Base-by-base conservation (phyloP, 2,113 vertebrate genomes). In the Orientallactaga bullata region DNA sequence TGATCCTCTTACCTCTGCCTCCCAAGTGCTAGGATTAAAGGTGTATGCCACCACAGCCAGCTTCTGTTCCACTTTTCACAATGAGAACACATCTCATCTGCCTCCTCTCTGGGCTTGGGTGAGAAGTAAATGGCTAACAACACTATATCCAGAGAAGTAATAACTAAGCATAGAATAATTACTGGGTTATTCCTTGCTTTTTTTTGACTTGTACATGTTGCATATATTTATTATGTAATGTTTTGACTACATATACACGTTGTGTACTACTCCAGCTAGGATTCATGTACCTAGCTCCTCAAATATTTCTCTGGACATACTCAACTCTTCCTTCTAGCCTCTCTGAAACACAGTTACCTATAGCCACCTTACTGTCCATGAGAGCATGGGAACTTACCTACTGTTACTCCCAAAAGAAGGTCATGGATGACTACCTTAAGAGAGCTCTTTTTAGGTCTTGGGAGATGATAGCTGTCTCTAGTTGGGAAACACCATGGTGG, bases 351-450 rank as follows among this genome's bases (percentile, higher is more conserved):
- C 60, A 60, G 37, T 65, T 76, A 47, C 60, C 26, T 66, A 26
- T 0, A 12, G n/a, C 35, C 39, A 65, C 15, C 61, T 69, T 21
- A 17, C n/a, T 32, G 35, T 42, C n/a, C 23, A 74, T 17, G 32
- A 88, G n/a, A 55, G 73, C 8, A 61, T 4, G 12, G 79, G 15
- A 42, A 68, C 11, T 39, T 55, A 32, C 8, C 18, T 5, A 37
- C 32, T 35, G 32, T 65, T 15, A 61, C 73, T 58, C 66, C 37
- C 26, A 26, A n/a, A 0, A 30, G 11, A 37, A 23, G 74, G 78
- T 60, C 60, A 42, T 1, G 5, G 55, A 32, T 28, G 12, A 39
- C n/a, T 35, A 30, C 18, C 3, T 0, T 2, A 26, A 30, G 39
- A 63, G 24, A 65, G 30, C 37, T 78, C 30, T 47, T 26, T 69